These are phyloP conservation scores for Halesus radiatus DNA, from an alignment of 1,140 invertebrate genomes.

Conservation along the genomic window DNA sequence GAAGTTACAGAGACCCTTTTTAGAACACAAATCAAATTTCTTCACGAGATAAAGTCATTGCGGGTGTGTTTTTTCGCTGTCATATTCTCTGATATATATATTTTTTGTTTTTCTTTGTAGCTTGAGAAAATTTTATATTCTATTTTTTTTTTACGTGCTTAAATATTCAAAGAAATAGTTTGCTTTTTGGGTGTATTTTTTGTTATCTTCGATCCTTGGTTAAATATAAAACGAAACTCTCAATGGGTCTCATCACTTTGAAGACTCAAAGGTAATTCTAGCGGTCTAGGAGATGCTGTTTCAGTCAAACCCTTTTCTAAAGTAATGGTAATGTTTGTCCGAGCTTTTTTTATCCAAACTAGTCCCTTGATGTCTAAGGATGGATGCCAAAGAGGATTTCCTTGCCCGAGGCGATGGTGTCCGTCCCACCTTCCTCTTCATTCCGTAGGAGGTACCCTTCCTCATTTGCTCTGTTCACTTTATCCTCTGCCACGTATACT, in stretches of 20 bases:
- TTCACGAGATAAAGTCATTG: background rate
- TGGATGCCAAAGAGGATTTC: slow-evolving; percentile 29
- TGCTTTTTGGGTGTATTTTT: background rate
- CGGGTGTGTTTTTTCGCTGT: background rate
- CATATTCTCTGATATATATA: no score
- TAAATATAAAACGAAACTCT: background rate
- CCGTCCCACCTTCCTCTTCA: background rate
- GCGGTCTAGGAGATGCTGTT: background rate
- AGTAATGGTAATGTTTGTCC: slow-evolving; percentile 34
- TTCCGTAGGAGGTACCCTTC: background rate
- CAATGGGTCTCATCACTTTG: slow-evolving; percentile 10
- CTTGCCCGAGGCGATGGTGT: slow-evolving; percentile 15
- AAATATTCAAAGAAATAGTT: background rate
- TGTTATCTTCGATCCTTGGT: background rate
- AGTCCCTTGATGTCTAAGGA: slow-evolving; percentile 38
- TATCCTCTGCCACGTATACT: background rate
- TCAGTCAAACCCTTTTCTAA: slow-evolving; percentile 32
- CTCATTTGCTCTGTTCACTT: background rate
- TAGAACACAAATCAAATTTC: slow-evolving; percentile 4
- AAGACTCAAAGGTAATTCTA: slow-evolving; percentile 13
- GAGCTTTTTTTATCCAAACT: slow-evolving; percentile 9
- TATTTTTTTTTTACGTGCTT: background rate
- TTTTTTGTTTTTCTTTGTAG: no score
- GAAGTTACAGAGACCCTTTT: slow-evolving; percentile 5
- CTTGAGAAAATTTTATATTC: no score